These are phyloP conservation scores for Pangasius macronema DNA, from an alignment of 2,797 vertebrate genomes.

Conservation along the genomic window DNA sequence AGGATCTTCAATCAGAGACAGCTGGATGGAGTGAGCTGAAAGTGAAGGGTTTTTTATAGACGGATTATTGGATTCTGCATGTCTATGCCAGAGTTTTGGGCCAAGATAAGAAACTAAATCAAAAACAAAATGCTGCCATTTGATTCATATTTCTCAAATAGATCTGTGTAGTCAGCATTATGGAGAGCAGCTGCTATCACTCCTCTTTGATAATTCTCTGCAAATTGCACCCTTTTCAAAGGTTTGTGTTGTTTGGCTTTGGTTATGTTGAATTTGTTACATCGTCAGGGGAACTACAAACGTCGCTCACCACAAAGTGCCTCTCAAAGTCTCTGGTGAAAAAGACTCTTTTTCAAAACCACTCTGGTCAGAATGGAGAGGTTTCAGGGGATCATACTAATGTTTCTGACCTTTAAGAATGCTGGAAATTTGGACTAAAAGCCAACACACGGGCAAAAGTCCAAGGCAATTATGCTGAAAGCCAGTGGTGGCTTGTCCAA, in stretches of 20 bases:
- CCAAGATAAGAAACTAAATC: slow-evolving; percentile 23
- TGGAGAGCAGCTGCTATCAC: slow-evolving; percentile 12
- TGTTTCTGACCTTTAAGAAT: slow-evolving; percentile 39
- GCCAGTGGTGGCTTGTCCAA: neutral
- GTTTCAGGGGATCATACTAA: slow-evolving; percentile 27
- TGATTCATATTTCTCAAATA: slow-evolving; percentile 5
- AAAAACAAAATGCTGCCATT: neutral
- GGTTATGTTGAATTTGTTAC: slow-evolving; percentile 41
- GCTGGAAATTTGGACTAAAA: slow-evolving; percentile 20
- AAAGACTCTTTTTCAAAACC: slow-evolving; percentile 28
- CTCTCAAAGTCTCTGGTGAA: slow-evolving; percentile 35
- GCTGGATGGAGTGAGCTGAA: slow-evolving; percentile 16
- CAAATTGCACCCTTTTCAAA: slow-evolving; percentile 5
- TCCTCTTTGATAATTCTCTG: neutral
- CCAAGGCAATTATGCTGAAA: neutral
- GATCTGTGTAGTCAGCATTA: slow-evolving; percentile 17
- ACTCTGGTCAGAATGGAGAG: slow-evolving; percentile 28
- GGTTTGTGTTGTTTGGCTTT: slow-evolving; percentile 32
- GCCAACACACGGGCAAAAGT: neutral
- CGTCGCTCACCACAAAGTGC: slow-evolving; percentile 38
- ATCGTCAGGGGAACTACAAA: slow-evolving; percentile 34
- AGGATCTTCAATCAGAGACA: neutral
- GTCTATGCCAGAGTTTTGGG: neutral
- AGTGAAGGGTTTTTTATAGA: neutral
- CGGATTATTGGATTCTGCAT: neutral